A percentile compares a stretch with the other conserved stretches of the same genome.
Conservation (phyloP, 2,888 invertebrate genomes). For the Thumatha senex region DNA sequence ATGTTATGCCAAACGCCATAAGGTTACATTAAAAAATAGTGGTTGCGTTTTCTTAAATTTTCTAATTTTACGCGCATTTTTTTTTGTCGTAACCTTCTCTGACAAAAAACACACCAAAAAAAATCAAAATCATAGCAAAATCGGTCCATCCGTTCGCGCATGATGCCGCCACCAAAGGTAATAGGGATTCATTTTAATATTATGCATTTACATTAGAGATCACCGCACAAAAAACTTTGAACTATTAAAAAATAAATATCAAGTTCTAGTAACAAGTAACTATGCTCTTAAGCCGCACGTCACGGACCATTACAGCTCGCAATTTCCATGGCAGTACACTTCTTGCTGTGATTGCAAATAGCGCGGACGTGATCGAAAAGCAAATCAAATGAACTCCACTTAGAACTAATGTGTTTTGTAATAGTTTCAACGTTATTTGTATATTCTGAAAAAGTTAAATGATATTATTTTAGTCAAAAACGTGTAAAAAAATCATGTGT, state of each 20-base stretch:
- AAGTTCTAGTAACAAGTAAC: not conserved
- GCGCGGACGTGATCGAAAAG: conserved; percentile 28
- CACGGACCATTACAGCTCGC: conserved; percentile 1
- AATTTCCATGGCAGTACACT: conserved; percentile 26
- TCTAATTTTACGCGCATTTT: too few relatives aligned
- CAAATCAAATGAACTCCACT: conserved; percentile 20
- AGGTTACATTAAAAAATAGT: too few relatives aligned
- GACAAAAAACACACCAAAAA: too few relatives aligned
- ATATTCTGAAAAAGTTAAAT: conserved; percentile 14
- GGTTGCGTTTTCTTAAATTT: too few relatives aligned
- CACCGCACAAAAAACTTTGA: not conserved
- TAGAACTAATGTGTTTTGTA: conserved; percentile 11
- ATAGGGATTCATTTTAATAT: too few relatives aligned
- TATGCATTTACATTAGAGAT: too few relatives aligned
- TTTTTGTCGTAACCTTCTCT: too few relatives aligned
- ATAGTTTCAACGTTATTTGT: conserved; percentile 24
- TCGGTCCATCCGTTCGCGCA: too few relatives aligned
- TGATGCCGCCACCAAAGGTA: too few relatives aligned
- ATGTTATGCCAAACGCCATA: too few relatives aligned
- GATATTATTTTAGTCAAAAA: not conserved
- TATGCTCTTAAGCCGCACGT: not conserved
- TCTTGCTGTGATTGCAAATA: conserved; percentile 35
- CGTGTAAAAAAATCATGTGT: too few relatives aligned
- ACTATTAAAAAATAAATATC: not conserved
- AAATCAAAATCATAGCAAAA: too few relatives aligned